These are phyloP conservation scores for Calephelis nemesis DNA, from an alignment of 1,140 invertebrate genomes.

Conservation along the genomic window DNA sequence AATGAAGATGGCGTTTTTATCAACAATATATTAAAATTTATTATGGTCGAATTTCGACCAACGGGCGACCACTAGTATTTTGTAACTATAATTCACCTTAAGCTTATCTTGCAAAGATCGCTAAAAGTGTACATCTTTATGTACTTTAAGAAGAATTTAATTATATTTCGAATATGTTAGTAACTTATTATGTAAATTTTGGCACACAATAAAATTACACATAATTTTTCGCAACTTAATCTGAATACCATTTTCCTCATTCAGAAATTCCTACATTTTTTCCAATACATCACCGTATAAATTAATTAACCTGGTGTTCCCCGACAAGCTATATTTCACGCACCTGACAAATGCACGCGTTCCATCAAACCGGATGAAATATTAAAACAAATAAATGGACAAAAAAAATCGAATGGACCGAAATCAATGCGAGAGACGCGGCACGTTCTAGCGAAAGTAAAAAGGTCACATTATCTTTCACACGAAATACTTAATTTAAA, in stretches of 20 bases:
- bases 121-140: too few relatives aligned
- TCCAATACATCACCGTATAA: conserved; percentile 20
- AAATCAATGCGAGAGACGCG: conserved; percentile 75
- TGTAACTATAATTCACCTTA: too few relatives aligned
- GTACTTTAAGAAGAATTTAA: too few relatives aligned
- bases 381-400: conserved; percentile 78
- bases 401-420: conserved; percentile 76
- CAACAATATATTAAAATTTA: too few relatives aligned
- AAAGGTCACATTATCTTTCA: conserved; percentile 34
- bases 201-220: too few relatives aligned
- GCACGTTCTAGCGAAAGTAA: conserved; percentile 49
- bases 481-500: conserved; percentile 20
- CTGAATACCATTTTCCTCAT: too few relatives aligned
- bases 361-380: conserved; percentile 77
- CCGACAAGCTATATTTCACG: conserved; percentile 63
- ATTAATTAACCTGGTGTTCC: conserved; percentile 59
- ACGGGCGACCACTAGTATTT: too few relatives aligned
- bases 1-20: too few relatives aligned
- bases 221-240: neutral
- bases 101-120: too few relatives aligned
- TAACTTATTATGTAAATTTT: too few relatives aligned
- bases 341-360: conserved; percentile 73
- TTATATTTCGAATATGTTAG: too few relatives aligned
- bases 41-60: too few relatives aligned
- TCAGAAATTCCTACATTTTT: neutral